These are phyloP conservation scores for Sinocyclocheilus maitianheensis DNA, from an alignment of 2,113 vertebrate genomes.

Conservation along the genomic window DNA sequence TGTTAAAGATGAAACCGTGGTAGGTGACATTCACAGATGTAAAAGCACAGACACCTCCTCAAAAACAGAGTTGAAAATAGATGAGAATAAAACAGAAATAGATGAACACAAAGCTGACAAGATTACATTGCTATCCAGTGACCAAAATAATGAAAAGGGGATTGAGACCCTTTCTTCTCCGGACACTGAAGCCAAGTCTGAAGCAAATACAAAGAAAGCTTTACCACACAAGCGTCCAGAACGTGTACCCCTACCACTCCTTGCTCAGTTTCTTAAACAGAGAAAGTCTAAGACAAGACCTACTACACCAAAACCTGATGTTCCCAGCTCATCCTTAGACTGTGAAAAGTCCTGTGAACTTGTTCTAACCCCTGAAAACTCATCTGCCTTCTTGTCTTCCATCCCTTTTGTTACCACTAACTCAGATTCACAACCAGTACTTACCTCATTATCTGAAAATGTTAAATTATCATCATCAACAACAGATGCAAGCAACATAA, in stretches of 20 bases:
- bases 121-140: constrained; percentile 3
- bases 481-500: not conserved
- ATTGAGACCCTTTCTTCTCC: constrained; percentile 2
- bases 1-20: not conserved
- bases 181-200: constrained; percentile 16
- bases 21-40: not conserved
- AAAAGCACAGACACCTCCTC: constrained; percentile 4
- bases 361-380: constrained; percentile 16
- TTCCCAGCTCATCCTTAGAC: constrained; percentile 12
- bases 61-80: not conserved
- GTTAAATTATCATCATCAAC: constrained; percentile 13
- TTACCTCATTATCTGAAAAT: constrained; percentile 3
- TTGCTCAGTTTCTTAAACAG: constrained; percentile 74
- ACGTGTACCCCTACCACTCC: constrained; percentile 69
- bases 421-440: constrained; percentile 1
- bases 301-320: constrained; percentile 49
- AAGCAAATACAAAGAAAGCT: constrained; percentile 45
- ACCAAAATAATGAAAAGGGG: constrained; percentile 32
- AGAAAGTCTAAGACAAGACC: constrained; percentile 68
- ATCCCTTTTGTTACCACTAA: not conserved
- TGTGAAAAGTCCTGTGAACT: constrained; percentile 29
- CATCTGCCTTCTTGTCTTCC: not conserved
- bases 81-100: not conserved
- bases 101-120: constrained; percentile 26
- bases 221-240: constrained; percentile 61